A percentile compares a stretch with the other conserved stretches of the same genome.
These are phyloP conservation scores for Drosophila conformis DNA, from an alignment of 2,888 invertebrate species.

Conservation along the genomic window DNA sequence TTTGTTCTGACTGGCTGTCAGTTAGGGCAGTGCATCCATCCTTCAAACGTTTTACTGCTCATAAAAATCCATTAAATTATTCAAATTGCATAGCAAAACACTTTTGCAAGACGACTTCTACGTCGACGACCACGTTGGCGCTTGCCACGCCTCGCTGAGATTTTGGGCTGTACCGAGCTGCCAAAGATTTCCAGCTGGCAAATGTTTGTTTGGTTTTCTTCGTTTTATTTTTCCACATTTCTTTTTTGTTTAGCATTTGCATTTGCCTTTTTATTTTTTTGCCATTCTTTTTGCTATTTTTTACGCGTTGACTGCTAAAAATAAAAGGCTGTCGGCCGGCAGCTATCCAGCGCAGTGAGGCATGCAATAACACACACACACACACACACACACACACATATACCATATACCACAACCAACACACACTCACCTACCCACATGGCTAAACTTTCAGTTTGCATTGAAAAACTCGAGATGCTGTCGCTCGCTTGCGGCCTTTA, in stretches of 20 bases:
- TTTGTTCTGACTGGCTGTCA: slow-evolving; percentile 20
- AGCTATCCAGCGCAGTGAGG: slow-evolving; percentile 52
- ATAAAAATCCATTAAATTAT: slow-evolving; percentile 82
- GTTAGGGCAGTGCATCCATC: slow-evolving; percentile 65
- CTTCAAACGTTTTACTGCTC: slow-evolving; percentile 79
- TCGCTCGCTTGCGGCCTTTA: slow-evolving; percentile 50
- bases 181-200: slow-evolving; percentile 13
- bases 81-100: slow-evolving; percentile 76
- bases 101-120: slow-evolving; percentile 43
- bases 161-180: slow-evolving; percentile 34
- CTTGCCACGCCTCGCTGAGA: slow-evolving; percentile 50
- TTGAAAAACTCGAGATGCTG: slow-evolving; percentile 49
- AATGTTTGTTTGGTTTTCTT: slow-evolving; percentile 25
- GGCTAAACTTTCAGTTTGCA: slow-evolving; percentile 45
- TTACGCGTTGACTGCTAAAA: slow-evolving; percentile 71
- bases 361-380: slow-evolving; percentile 46
- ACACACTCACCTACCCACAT: slow-evolving; percentile 22
- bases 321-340: slow-evolving; percentile 67
- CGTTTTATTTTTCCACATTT: slow-evolving; percentile 4
- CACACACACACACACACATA: slow-evolving; percentile 12
- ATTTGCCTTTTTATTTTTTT: slow-evolving; percentile 27
- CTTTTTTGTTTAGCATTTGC: slow-evolving; percentile 15
- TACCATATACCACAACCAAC: slow-evolving; percentile 7
- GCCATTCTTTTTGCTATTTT: slow-evolving; percentile 41
- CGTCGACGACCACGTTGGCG: slow-evolving; percentile 16